phyloP scores from a whole-genome alignment of 2,888 invertebrate genomes.

The Meteorus cinctellus region DNA sequence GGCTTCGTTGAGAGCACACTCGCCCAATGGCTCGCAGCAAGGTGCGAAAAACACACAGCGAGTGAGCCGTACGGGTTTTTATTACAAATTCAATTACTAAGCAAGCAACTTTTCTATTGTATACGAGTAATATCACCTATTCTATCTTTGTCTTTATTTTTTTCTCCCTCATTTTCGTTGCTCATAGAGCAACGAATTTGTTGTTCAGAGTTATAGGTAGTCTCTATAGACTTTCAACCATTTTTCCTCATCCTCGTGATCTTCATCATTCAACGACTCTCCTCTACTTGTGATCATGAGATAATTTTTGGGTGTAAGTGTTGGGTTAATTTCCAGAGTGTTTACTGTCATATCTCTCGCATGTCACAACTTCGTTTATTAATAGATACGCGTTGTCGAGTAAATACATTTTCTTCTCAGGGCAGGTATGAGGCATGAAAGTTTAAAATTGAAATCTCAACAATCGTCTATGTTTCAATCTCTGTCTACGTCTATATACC shows the following conservation, averaged over 20 bases:
- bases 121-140: constrained; percentile 46
- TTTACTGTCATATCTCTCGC: constrained; percentile 25
- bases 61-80: constrained; percentile 73
- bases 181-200: constrained; percentile 34
- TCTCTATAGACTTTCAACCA: constrained; percentile 23
- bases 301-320: constrained; percentile 28
- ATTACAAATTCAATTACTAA: constrained; percentile 69
- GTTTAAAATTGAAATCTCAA: constrained; percentile 10
- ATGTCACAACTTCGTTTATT: constrained; percentile 13
- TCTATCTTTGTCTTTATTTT: constrained; percentile 50
- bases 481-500: neutral
- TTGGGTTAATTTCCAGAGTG: constrained; percentile 30
- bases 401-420: constrained; percentile 20
- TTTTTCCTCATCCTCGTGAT: constrained; percentile 30
- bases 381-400: constrained; percentile 1
- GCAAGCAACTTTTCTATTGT: constrained; percentile 67
- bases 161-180: constrained; percentile 30
- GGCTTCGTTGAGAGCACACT: constrained; percentile 87
- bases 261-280: constrained; percentile 26
- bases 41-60: constrained; percentile 76
- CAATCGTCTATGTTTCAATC: constrained; percentile 12
- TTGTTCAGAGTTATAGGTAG: constrained; percentile 34
- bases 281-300: constrained; percentile 17
- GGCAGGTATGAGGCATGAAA: constrained; percentile 36
- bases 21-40: constrained; percentile 79